Percentiles rank a stretch among this genome's conserved stretches.
Conservation (phyloP, 2,797 vertebrate genomes). For the Xiphorhynchus erythropygius region DNA sequence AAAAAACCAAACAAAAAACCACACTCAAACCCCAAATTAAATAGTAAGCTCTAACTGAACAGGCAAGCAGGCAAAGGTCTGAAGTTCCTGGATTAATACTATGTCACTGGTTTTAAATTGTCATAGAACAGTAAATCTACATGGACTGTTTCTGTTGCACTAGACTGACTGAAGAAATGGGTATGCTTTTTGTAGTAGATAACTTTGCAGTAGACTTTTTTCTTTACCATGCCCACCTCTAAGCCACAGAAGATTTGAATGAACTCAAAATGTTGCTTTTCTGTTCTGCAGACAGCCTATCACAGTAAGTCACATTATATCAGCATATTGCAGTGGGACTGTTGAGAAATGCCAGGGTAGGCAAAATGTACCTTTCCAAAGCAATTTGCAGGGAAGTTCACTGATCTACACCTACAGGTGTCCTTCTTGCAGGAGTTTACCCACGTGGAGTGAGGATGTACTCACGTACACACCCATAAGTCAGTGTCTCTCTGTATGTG, state of each 20-base stretch:
- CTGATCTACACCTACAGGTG: fast-evolving
- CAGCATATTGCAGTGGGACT: not conserved
- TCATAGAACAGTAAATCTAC: not conserved
- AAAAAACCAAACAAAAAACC: not conserved
- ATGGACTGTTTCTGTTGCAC: not conserved
- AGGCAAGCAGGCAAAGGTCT: not conserved
- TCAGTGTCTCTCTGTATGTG: not conserved
- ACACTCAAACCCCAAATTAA: not conserved
- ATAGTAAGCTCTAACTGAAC: not conserved
- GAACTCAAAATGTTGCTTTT: not conserved
- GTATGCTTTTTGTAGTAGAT: not conserved
- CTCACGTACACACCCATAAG: fast-evolving
- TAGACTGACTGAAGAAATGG: not conserved
- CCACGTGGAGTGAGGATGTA: fast-evolving
- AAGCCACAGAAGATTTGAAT: not conserved
- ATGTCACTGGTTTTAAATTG: not conserved
- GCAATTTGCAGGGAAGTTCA: not conserved
- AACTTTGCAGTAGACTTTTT: not conserved
- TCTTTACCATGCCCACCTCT: not conserved
- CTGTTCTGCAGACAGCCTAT: not conserved
- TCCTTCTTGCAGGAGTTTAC: not conserved
- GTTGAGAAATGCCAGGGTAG: not conserved
- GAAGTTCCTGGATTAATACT: not conserved
- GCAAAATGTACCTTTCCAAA: not conserved
- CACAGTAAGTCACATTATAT: not conserved